Percentiles rank a stretch among this genome's conserved stretches.
phyloP scores from a whole-genome alignment of 2,797 vertebrate species.

The Potorous gilbertii region DNA sequence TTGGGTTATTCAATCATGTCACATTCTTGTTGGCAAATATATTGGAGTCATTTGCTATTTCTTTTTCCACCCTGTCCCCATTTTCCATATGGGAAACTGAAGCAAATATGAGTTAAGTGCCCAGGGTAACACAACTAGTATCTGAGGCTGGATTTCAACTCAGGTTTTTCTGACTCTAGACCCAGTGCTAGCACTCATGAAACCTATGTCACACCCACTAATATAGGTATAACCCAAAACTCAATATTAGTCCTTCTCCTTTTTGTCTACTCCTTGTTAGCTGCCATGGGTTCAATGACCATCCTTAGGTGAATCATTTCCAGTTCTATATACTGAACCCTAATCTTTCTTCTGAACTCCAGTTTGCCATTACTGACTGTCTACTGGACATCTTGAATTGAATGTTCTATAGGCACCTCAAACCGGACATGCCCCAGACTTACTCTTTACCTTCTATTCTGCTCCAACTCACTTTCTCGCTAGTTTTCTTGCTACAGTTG shows the following conservation, averaged over 20 bases:
- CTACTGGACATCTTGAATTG: not conserved
- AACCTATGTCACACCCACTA: not conserved
- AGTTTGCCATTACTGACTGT: not conserved
- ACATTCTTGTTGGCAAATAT: not conserved
- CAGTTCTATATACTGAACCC: not conserved
- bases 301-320: not conserved
- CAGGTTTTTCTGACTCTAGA: not conserved
- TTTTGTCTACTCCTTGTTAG: not conserved
- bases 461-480: not conserved
- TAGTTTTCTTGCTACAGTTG: not conserved
- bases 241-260: not conserved
- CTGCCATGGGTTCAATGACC: not conserved
- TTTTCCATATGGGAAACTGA: not conserved
- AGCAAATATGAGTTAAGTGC: not conserved
- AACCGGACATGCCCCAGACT: not conserved
- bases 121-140: not conserved
- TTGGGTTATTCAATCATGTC: not conserved
- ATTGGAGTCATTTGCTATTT: not conserved
- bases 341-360: not conserved
- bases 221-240: not conserved
- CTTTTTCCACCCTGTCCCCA: not conserved
- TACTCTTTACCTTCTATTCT: not conserved
- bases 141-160: not conserved
- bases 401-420: not conserved
- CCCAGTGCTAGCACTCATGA: not conserved